These are phyloP conservation scores for Drosophila carrolli DNA, from an alignment of 1,140 invertebrate species.

Conservation along the genomic window DNA sequence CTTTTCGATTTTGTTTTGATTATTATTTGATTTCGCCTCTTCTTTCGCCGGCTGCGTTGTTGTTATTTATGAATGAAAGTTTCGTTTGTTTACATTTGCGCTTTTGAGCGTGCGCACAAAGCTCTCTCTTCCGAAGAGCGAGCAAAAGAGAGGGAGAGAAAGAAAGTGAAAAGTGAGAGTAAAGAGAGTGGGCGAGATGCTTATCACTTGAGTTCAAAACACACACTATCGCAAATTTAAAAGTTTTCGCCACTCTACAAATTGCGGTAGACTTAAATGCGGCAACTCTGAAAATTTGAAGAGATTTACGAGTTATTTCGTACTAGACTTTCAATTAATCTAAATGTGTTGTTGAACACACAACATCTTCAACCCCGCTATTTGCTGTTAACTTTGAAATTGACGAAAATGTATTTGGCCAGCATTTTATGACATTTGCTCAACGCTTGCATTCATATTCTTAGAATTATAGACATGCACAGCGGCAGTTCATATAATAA, in stretches of 20 bases:
- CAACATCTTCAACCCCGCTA: not conserved
- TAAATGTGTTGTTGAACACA: not conserved
- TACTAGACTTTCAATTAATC: slow-evolving; percentile 5
- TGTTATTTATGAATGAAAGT: slow-evolving; percentile 79
- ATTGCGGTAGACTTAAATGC: slow-evolving; percentile 14
- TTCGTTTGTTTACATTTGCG: slow-evolving; percentile 75
- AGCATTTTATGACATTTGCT: slow-evolving; percentile 34
- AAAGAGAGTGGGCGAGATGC: slow-evolving; percentile 12
- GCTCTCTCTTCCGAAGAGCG: slow-evolving; percentile 2
- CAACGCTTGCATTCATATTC: slow-evolving; percentile 34
- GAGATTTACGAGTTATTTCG: slow-evolving; percentile 5
- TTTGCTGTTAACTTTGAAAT: slow-evolving; percentile 19
- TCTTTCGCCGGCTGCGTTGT: slow-evolving; percentile 57
- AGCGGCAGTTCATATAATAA: slow-evolving; percentile 3
- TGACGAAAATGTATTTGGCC: slow-evolving; percentile 1
- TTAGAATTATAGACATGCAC: not conserved
- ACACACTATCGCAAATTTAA: slow-evolving; percentile 24
- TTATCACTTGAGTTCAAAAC: slow-evolving; percentile 38
- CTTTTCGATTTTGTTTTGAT: slow-evolving; percentile 63
- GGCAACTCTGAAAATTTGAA: not conserved
- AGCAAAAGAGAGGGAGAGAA: slow-evolving; percentile 1
- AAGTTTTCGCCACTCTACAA: slow-evolving; percentile 32
- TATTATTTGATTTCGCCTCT: slow-evolving; percentile 39
- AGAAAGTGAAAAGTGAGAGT: slow-evolving; percentile 14
- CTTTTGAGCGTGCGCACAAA: slow-evolving; percentile 43